A percentile compares a stretch with the other conserved stretches of the same genome.
Conservation (phyloP, 2,113 vertebrate species). For the Lepus europaeus region DNA sequence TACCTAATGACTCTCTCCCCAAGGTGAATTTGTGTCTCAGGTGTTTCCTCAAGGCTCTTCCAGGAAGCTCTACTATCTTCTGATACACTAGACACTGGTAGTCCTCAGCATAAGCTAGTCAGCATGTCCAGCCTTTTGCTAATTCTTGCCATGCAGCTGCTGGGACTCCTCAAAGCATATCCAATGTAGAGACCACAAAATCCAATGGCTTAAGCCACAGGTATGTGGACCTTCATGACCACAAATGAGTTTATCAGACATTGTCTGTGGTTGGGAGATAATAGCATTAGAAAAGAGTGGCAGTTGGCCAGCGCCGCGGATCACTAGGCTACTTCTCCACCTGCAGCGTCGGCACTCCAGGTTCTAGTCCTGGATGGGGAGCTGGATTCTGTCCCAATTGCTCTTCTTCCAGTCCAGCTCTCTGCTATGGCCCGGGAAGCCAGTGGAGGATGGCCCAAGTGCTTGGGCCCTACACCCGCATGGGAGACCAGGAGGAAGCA, state of each 20-base stretch:
- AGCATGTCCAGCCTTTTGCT: neutral
- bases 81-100: too few species aligned
- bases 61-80: neutral
- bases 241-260: neutral
- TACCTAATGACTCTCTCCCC: neutral
- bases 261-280: neutral
- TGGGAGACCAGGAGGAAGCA: too few species aligned
- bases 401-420: too few species aligned
- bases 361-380: too few species aligned
- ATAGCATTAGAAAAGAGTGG: neutral
- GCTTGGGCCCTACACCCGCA: too few species aligned
- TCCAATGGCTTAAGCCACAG: neutral
- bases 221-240: neutral
- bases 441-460: too few species aligned
- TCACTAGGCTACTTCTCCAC: too few species aligned
- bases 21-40: neutral
- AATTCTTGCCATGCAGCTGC: neutral
- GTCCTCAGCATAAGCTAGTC: too few species aligned
- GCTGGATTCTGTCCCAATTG: too few species aligned
- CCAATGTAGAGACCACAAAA: neutral
- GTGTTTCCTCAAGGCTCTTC: neutral
- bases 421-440: too few species aligned
- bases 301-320: too few species aligned
- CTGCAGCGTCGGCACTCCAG: too few species aligned
- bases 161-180: neutral